A percentile compares a stretch with the other conserved stretches of the same genome.
Evolutionary conservation across 2,113 vertebrate genomes (phyloP).

Genomic region (Astur gentilis): DNA sequence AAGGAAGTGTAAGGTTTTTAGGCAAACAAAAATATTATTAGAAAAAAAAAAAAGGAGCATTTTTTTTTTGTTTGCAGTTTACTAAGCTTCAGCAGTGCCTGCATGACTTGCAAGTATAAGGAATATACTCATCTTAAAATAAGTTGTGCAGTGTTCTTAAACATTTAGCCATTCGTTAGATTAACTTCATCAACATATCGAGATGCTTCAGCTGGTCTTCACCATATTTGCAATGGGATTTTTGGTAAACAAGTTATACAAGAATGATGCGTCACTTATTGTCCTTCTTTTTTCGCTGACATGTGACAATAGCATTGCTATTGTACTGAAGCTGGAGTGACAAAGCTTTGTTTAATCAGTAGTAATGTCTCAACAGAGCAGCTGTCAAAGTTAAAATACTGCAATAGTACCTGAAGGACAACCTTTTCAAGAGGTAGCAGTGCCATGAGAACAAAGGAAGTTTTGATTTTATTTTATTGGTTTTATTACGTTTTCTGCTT

Average conservation of each 20-base stretch:
- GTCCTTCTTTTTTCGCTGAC: neutral
- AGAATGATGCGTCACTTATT: neutral
- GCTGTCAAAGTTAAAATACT: conserved; percentile 23
- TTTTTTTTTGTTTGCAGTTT: neutral
- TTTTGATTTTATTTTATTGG: neutral
- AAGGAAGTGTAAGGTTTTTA: neutral
- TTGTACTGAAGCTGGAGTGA: neutral
- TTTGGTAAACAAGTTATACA: conserved; percentile 17
- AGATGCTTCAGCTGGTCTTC: neutral
- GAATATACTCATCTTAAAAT: neutral
- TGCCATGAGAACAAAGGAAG: neutral
- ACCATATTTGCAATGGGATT: neutral
- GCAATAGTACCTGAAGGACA: conserved; percentile 1
- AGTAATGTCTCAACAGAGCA: conserved; percentile 16
- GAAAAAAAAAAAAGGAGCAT: neutral
- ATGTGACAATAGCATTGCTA: neutral
- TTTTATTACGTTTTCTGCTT: neutral
- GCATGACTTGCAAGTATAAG: neutral
- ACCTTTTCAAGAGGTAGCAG: neutral
- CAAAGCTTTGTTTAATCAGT: conserved; percentile 1
- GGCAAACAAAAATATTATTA: neutral
- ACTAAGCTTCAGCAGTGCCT: neutral
- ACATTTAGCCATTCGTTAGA: neutral
- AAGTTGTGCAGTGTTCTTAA: neutral
- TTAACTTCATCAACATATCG: neutral